Base-by-base conservation (phyloP, 2,888 invertebrate genomes). In the Hyles lineata region DNA sequence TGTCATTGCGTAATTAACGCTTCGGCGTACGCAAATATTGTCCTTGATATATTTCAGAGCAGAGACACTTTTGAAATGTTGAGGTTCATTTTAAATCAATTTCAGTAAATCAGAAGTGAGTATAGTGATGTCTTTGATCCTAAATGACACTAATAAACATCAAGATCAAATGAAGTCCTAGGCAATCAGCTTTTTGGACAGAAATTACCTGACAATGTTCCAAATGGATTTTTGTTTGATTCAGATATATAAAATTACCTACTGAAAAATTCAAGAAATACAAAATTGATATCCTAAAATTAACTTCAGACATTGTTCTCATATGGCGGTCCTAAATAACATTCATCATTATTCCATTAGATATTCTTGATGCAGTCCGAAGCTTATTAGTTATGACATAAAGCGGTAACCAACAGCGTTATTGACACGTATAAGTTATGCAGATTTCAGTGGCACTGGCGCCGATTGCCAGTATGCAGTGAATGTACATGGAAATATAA, bases 391-490 rank as follows among this genome's bases (percentile, higher is more conserved):
- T 50, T 8, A 43, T n/a, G 23, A 43, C 43, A 61, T 43, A 61
- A 17, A 43, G 69, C 50, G 50, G 29, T 61, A 5, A 50, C 60
- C n/a, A 62, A 62, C n/a, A 32, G 52, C 29, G 17, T 52, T 71
- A 63, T 52, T 63, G 32, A 32, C 62, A 63, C 62, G 55, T 32
- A 62, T 21, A 55, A 15, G 17, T 71, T 63, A 71, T 71, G 71
- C 50, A 71, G 52, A 71, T 71, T 71, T 71, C 62, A 55, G 62
- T 52, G 50, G 55, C 62, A 61, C 62, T 63, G 71, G 71, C 71
- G 71, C 71, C 71, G 61, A 63, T 62, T 5, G 29, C 52, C 32
- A 32, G 29, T 50, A 71, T 55, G 50, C 50, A 55, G 62, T 71
- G 62, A 71, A 63, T 63, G 71, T 63, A 29, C 71, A 32, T 62